phyloP scores from a whole-genome alignment of 2,888 invertebrate genomes.

The Drosophila kuntzei region DNA sequence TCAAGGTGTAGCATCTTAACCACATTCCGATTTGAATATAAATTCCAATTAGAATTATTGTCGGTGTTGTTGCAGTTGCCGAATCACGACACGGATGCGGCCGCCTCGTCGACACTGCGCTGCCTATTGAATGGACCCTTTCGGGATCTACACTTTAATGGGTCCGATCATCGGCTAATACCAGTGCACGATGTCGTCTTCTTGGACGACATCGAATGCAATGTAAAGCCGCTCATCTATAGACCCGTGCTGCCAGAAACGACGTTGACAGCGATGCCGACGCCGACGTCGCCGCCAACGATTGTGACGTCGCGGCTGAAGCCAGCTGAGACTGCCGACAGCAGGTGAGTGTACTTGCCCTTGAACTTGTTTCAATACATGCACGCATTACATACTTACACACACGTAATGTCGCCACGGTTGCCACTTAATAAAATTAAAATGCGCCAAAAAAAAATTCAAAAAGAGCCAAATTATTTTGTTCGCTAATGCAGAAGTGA shows the following conservation, averaged over 20 bases:
- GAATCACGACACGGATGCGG: conserved; percentile 72
- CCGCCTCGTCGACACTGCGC: conserved; percentile 76
- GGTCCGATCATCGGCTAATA: conserved; percentile 77
- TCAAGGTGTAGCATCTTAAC: conserved; percentile 63
- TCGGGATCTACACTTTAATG: conserved; percentile 80
- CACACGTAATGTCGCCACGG: background rate
- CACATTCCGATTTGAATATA: background rate
- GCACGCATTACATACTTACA: conserved; percentile 4
- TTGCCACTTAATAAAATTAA: too few relatives aligned
- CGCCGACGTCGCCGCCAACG: conserved; percentile 13
- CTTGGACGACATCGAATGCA: conserved; percentile 78
- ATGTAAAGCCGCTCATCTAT: conserved; percentile 81
- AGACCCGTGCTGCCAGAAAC: conserved; percentile 71
- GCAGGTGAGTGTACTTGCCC: conserved; percentile 58
- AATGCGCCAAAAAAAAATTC: too few relatives aligned
- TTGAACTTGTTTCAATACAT: conserved; percentile 14
- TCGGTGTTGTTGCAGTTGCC: conserved; percentile 72
- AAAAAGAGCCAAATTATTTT: too few relatives aligned
- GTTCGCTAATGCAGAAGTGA: too few relatives aligned
- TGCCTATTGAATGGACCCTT: conserved; percentile 83
- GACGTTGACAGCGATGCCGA: conserved; percentile 23
- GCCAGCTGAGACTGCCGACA: conserved; percentile 27
- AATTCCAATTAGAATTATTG: conserved; percentile 8
- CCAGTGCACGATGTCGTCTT: conserved; percentile 83
- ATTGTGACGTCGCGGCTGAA: conserved; percentile 7